Base-by-base conservation (phyloP, 2,888 invertebrate genomes). In the Drosophila mimica region DNA sequence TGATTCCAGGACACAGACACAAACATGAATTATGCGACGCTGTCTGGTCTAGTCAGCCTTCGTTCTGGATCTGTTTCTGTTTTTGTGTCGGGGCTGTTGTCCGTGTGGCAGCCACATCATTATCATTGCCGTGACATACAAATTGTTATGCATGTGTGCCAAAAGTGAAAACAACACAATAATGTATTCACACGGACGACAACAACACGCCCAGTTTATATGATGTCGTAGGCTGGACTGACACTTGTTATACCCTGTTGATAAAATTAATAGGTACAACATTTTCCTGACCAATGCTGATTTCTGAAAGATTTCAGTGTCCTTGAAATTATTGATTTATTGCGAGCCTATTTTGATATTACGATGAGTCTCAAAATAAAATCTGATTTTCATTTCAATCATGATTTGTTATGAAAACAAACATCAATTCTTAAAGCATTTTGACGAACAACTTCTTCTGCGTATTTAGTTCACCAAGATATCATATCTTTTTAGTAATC, bases 61-160 rank as follows among this genome's bases (percentile, higher is more conserved):
- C 20, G 15, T 25, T 25, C 28, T n/a, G 34, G 28, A 40, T 20
- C 9, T 62, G 65, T 11, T 31, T 34, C 5, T 61, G 49, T n/a
- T 25, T 25, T 25, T 25, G 25, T 25, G 25, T 33, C n/a, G 38
- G 38, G 11, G 33, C 13, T 30, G 15, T 62, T 59, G 48, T 17
- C 56, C 82, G 71, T 79, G 68, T 58, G 62, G 60, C 83, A n/a
- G 54, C 8, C 36, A 88, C 88, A 79, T 87, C 76, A 89, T 89
- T 87, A 79, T 76, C 73, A 84, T 76, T 73, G 76, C 54, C 73
- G 46, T 82, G 75, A 77, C 71, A 70, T 76, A 80, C 64, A 75
- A 75, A 52, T 75, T 58, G 72, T 66, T 68, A 62, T 76, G 65
- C 65, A 76, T 75, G 74, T 69, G 70, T 36, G 79, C 43, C 65